Evolutionary conservation across 2,797 vertebrate genomes (phyloP).

Genomic region (Oryzias dopingdopingensis): DNA sequence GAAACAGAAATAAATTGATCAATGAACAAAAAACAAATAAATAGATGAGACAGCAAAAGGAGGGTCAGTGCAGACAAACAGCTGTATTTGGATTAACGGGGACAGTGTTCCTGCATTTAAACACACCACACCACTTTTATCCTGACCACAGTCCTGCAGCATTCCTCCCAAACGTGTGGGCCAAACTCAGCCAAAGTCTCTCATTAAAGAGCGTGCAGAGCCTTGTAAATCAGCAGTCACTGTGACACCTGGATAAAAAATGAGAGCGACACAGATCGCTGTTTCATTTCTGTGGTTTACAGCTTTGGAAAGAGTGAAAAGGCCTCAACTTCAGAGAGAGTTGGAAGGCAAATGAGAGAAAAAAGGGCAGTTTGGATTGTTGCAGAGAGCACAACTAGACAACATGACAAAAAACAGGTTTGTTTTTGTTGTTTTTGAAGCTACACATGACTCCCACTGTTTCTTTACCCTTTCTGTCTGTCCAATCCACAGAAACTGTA

Average conservation of each 20-base stretch:
- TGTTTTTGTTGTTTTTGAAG: no score
- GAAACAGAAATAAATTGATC: no score
- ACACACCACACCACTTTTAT: conserved; percentile 1
- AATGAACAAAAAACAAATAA: no score
- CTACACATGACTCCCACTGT: no score
- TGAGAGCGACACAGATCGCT: conserved; percentile 41
- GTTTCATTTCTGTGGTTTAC: conserved; percentile 63
- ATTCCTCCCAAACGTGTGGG: conserved; percentile 17
- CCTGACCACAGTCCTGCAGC: conserved; percentile 21
- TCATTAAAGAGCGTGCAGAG: conserved; percentile 28
- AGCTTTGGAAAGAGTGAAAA: conserved; percentile 30
- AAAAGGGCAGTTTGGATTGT: conserved; percentile 2
- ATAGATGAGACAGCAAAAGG: no score
- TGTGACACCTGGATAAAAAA: conserved; percentile 48
- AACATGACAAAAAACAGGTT: no score
- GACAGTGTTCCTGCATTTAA: conserved; percentile 1
- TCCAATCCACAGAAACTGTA: no score
- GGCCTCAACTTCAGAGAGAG: conserved; percentile 27
- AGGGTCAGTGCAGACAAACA: no score
- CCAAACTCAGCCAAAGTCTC: conserved; percentile 22
- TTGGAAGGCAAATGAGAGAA: conserved; percentile 26
- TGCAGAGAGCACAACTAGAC: no score
- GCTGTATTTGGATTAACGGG: no score
- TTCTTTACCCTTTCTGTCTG: no score
- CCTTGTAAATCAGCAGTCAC: conserved; percentile 13